A percentile compares a stretch with the other conserved stretches of the same genome.
Evolutionary conservation across 1,140 invertebrate genomes (phyloP).

Genomic region (Formica selysi): DNA sequence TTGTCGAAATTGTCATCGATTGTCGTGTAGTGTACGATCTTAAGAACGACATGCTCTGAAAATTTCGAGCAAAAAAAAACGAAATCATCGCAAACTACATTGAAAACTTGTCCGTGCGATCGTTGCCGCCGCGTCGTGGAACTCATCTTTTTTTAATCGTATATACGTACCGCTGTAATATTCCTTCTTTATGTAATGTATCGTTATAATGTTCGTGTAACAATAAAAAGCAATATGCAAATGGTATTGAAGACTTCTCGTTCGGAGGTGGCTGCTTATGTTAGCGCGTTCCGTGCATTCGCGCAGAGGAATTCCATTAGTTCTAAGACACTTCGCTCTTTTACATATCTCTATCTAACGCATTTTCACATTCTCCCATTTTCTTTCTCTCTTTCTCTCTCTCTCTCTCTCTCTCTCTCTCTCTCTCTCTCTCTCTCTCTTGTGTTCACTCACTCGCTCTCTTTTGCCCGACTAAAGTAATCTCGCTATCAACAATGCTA

Average conservation of each 20-base stretch:
- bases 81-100: slow-evolving; percentile 3
- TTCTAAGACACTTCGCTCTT: slow-evolving; percentile 72
- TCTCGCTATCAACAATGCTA: slow-evolving; percentile 49
- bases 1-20: background rate
- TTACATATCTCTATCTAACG: slow-evolving; percentile 51
- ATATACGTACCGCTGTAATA: slow-evolving; percentile 67
- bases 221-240: slow-evolving; percentile 79
- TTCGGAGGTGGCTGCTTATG: slow-evolving; percentile 65
- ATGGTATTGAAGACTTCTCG: slow-evolving; percentile 74
- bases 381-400: slow-evolving; percentile 6
- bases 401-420: slow-evolving; percentile 11
- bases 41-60: background rate
- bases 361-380: slow-evolving; percentile 24
- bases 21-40: background rate
- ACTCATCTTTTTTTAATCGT: slow-evolving; percentile 61
- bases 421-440: slow-evolving; percentile 4
- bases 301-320: slow-evolving; percentile 64
- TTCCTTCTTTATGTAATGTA: slow-evolving; percentile 72
- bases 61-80: slow-evolving; percentile 4
- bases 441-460: background rate
- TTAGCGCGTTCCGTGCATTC: slow-evolving; percentile 72
- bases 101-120: slow-evolving; percentile 25
- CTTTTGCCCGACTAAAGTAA: slow-evolving; percentile 44
- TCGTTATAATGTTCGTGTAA: slow-evolving; percentile 75
- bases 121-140: slow-evolving; percentile 48